Percentiles rank a stretch among this genome's conserved stretches.
Conservation (phyloP, 1,140 invertebrate genomes). For the Andricus grossulariae region DNA sequence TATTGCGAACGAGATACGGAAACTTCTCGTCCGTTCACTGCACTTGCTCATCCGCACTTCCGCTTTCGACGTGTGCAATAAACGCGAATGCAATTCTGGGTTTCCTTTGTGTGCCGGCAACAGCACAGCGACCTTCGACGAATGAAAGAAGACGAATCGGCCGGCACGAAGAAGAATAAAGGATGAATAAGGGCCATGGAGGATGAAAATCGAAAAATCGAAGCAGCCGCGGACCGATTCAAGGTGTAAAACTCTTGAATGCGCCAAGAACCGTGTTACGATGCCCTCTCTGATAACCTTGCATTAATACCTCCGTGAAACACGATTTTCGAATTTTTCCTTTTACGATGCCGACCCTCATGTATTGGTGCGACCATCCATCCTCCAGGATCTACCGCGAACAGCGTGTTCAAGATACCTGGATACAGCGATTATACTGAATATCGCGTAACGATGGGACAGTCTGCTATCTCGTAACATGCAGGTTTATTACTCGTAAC, state of each 20-base stretch:
- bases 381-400: slow-evolving; percentile 56
- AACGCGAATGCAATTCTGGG: slow-evolving; percentile 15
- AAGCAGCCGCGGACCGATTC: neutral
- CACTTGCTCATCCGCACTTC: slow-evolving; percentile 20
- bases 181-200: neutral
- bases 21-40: slow-evolving; percentile 6
- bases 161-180: neutral
- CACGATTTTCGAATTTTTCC: slow-evolving; percentile 59
- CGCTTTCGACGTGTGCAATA: slow-evolving; percentile 10
- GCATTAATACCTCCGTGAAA: slow-evolving; percentile 57
- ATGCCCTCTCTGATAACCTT: slow-evolving; percentile 50
- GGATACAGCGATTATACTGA: slow-evolving; percentile 50
- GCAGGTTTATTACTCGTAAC: slow-evolving; percentile 16
- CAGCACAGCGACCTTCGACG: neutral
- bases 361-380: slow-evolving; percentile 56
- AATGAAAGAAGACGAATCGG: neutral
- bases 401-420: slow-evolving; percentile 51
- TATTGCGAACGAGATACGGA: slow-evolving; percentile 18
- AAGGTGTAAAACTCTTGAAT: slow-evolving; percentile 16
- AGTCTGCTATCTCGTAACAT: slow-evolving; percentile 17
- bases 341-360: slow-evolving; percentile 41
- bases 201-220: neutral
- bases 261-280: slow-evolving; percentile 40
- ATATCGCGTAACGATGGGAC: slow-evolving; percentile 52
- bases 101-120: slow-evolving; percentile 1